phyloP scores from a whole-genome alignment of 2,797 vertebrate genomes.

The Enteromius fasciolatus region DNA sequence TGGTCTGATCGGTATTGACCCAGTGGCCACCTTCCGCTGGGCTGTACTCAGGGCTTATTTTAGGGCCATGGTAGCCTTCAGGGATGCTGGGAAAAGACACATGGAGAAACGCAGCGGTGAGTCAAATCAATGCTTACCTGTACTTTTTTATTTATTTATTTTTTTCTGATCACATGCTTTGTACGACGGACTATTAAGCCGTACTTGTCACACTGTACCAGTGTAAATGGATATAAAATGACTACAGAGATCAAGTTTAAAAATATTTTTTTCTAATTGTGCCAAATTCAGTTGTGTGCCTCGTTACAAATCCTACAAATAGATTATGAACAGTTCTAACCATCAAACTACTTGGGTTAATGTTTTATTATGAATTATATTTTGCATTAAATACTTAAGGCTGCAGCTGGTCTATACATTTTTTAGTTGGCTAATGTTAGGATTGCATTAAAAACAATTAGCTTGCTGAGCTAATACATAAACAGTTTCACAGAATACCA shows the following conservation, averaged over 20 bases:
- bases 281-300: background rate
- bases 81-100: slow-evolving; percentile 87
- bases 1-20: slow-evolving; percentile 93
- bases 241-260: background rate
- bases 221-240: background rate
- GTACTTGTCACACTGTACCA: background rate
- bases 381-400: background rate
- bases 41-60: slow-evolving; percentile 93
- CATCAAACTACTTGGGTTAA: background rate
- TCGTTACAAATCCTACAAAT: background rate
- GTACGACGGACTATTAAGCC: background rate
- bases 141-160: background rate
- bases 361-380: background rate
- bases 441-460: background rate
- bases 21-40: slow-evolving; percentile 95
- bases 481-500: background rate
- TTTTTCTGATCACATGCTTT: background rate
- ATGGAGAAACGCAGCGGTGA: slow-evolving; percentile 88
- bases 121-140: slow-evolving; percentile 52
- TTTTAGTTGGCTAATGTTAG: background rate
- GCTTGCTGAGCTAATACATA: background rate
- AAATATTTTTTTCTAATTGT: background rate
- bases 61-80: slow-evolving; percentile 91
- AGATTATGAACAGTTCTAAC: background rate
- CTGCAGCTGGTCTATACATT: background rate